A percentile compares a stretch with the other conserved stretches of the same genome.
These are phyloP conservation scores for Zingel zingel DNA, from an alignment of 2,113 vertebrate genomes.

Conservation along the genomic window DNA sequence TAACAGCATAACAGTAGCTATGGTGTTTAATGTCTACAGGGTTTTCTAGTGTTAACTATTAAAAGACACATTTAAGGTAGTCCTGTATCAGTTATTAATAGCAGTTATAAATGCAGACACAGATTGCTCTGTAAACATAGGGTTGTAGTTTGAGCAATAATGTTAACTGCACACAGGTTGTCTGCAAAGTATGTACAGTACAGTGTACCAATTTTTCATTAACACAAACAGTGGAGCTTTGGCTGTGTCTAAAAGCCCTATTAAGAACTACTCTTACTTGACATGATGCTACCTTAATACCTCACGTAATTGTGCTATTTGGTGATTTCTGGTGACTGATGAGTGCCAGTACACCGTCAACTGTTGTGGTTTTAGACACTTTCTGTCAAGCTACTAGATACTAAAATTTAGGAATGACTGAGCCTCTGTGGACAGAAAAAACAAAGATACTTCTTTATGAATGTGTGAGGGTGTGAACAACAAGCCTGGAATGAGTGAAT, in stretches of 20 bases:
- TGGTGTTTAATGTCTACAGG: neutral
- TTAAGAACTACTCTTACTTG: neutral
- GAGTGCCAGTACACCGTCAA: neutral
- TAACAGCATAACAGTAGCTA: neutral
- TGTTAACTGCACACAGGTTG: no score
- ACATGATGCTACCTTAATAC: neutral
- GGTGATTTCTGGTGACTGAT: no score
- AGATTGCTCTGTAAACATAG: neutral
- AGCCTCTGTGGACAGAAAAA: neutral
- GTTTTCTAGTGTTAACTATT: neutral
- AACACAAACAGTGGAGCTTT: neutral
- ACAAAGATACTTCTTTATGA: neutral
- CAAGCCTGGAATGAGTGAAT: constrained; percentile 6
- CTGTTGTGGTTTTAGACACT: neutral
- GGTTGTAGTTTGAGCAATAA: neutral
- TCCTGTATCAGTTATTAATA: neutral
- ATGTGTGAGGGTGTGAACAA: constrained; percentile 30
- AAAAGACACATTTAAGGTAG: no score
- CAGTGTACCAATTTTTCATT: neutral
- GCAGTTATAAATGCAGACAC: neutral
- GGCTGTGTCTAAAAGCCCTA: neutral
- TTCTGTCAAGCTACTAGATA: neutral
- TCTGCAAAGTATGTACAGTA: neutral
- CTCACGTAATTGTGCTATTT: neutral
- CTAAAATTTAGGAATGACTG: neutral